Percentiles rank a stretch among this genome's conserved stretches.
These are phyloP conservation scores for Drosophila trapezifrons DNA, from an alignment of 1,140 invertebrate species.

Conservation along the genomic window DNA sequence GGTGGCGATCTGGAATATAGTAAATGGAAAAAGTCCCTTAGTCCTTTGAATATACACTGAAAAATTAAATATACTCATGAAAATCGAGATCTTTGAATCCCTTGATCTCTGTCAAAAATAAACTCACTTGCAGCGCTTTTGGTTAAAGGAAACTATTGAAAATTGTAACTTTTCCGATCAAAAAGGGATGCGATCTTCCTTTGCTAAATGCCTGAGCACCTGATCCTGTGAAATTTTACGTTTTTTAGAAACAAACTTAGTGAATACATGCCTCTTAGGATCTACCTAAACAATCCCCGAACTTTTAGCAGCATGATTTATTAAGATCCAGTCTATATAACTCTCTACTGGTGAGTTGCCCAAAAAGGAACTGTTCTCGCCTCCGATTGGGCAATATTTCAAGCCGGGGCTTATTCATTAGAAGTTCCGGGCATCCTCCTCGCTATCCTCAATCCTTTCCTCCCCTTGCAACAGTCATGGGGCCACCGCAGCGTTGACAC, in stretches of 20 bases:
- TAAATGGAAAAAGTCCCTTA: too few relatives aligned
- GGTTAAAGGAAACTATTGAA: too few relatives aligned
- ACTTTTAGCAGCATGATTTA: slow-evolving; percentile 32
- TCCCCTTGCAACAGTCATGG: slow-evolving; percentile 25
- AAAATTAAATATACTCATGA: too few relatives aligned
- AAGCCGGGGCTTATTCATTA: slow-evolving; percentile 68
- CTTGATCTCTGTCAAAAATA: too few relatives aligned
- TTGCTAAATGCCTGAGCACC: background rate
- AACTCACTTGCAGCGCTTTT: too few relatives aligned
- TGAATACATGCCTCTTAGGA: background rate
- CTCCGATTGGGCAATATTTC: slow-evolving; percentile 55
- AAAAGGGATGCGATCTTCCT: too few relatives aligned
- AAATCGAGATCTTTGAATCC: too few relatives aligned
- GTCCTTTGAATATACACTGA: too few relatives aligned
- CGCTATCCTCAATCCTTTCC: slow-evolving; percentile 1
- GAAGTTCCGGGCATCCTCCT: slow-evolving; percentile 19
- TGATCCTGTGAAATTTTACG: too few relatives aligned
- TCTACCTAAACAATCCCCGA: too few relatives aligned
- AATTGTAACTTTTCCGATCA: too few relatives aligned
- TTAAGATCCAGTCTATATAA: slow-evolving; percentile 21
- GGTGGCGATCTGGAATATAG: slow-evolving; percentile 28
- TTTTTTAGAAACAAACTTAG: background rate
- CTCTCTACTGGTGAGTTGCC: background rate
- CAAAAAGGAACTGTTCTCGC: slow-evolving; percentile 31
- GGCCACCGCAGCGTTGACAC: slow-evolving; percentile 74